Percentiles rank a stretch among this genome's conserved stretches.
phyloP scores from a whole-genome alignment of 2,888 invertebrate species.

The Brachypterus glaber region DNA sequence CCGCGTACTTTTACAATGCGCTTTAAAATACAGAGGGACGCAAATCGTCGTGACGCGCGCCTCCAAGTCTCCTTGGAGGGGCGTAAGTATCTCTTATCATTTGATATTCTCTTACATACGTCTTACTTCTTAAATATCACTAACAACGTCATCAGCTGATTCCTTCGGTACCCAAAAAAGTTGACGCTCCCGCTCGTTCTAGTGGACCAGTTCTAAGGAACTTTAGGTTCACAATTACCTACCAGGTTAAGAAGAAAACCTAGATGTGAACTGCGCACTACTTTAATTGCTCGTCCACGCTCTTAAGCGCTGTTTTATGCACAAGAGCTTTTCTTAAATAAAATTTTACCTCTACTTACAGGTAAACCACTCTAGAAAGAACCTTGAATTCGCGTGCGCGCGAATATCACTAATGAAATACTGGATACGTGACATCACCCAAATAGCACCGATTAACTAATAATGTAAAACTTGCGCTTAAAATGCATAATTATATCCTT shows the following conservation, averaged over 20 bases:
- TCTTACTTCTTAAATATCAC: conserved; percentile 28
- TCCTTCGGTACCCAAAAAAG: no score
- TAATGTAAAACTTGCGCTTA: no score
- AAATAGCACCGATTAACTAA: no score
- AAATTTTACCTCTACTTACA: no score
- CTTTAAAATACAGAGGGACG: conserved; percentile 38
- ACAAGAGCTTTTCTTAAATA: no score
- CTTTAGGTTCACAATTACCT: neutral
- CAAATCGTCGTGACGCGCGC: conserved; percentile 36
- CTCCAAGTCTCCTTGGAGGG: conserved; percentile 32
- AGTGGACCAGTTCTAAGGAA: conserved; percentile 1
- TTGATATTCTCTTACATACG: conserved; percentile 28
- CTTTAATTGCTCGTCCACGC: no score
- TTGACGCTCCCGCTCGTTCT: conserved; percentile 5
- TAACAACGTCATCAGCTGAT: conserved; percentile 24
- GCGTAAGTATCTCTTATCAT: conserved; percentile 36
- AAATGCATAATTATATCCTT: no score
- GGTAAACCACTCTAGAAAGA: no score
- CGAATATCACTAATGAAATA: no score
- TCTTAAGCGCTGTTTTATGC: no score
- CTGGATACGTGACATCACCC: no score
- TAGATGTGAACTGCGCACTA: neutral
- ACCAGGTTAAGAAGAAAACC: neutral
- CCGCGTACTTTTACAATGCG: conserved; percentile 32
- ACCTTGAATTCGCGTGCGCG: no score